These are phyloP conservation scores for Emydocephalus ijimae DNA, from an alignment of 2,113 vertebrate species.

Conservation along the genomic window DNA sequence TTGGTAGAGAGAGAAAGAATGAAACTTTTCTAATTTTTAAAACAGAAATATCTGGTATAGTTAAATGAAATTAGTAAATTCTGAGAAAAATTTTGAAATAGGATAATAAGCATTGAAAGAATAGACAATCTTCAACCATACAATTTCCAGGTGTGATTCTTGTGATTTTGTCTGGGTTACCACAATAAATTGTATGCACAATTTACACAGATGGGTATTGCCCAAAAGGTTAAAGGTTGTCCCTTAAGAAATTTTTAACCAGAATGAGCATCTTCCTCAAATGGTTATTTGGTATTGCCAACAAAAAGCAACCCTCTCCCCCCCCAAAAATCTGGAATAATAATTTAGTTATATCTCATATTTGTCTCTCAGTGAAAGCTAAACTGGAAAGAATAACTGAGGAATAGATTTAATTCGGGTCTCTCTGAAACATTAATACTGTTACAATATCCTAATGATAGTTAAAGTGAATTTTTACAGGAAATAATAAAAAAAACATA, in stretches of 20 bases:
- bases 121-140: neutral
- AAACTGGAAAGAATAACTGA: neutral
- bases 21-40: neutral
- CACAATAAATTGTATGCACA: neutral
- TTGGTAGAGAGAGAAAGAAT: neutral
- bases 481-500: too few relatives aligned
- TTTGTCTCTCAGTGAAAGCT: neutral
- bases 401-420: neutral
- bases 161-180: neutral
- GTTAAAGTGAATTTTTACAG: neutral
- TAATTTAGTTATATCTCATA: neutral
- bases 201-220: neutral
- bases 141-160: neutral
- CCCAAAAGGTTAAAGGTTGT: neutral
- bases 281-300: neutral
- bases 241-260: neutral
- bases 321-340: neutral
- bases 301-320: neutral
- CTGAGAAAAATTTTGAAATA: neutral
- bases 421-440: neutral
- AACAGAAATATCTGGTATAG: neutral
- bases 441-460: neutral
- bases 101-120: neutral
- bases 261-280: neutral
- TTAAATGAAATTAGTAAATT: neutral